phyloP scores from a whole-genome alignment of 2,888 invertebrate genomes.

The Patella ulyssiponensis region DNA sequence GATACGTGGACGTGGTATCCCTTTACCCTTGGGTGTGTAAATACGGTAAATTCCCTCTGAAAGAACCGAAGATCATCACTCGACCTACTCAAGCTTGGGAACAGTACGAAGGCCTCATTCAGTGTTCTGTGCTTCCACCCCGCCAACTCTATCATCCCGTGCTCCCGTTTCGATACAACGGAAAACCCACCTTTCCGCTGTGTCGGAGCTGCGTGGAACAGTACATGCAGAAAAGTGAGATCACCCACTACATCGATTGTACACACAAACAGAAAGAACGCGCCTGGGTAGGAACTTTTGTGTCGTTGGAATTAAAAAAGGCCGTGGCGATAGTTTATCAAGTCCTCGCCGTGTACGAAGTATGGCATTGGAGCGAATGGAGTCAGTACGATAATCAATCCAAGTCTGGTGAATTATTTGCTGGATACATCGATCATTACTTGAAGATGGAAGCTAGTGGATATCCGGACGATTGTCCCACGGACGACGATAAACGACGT shows the following conservation, averaged over 20 bases:
- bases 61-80: neutral
- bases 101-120: neutral
- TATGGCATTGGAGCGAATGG: neutral
- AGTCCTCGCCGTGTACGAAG: neutral
- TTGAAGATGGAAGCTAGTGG: neutral
- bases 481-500: neutral
- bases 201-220: neutral
- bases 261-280: neutral
- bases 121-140: neutral
- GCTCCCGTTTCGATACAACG: neutral
- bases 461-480: neutral
- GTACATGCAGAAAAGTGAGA: neutral
- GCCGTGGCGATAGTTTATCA: neutral
- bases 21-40: neutral
- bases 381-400: neutral
- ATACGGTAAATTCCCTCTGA: neutral
- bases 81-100: neutral
- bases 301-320: neutral
- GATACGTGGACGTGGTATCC: too few relatives aligned
- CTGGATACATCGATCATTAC: constrained; percentile 2
- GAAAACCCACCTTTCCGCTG: neutral
- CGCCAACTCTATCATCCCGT: neutral
- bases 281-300: neutral
- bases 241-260: neutral
- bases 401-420: constrained; percentile 1